Percentiles rank a stretch among this genome's conserved stretches.
phyloP scores from a whole-genome alignment of 2,888 invertebrate species.

The Galeopsomyia nigrocyanea region DNA sequence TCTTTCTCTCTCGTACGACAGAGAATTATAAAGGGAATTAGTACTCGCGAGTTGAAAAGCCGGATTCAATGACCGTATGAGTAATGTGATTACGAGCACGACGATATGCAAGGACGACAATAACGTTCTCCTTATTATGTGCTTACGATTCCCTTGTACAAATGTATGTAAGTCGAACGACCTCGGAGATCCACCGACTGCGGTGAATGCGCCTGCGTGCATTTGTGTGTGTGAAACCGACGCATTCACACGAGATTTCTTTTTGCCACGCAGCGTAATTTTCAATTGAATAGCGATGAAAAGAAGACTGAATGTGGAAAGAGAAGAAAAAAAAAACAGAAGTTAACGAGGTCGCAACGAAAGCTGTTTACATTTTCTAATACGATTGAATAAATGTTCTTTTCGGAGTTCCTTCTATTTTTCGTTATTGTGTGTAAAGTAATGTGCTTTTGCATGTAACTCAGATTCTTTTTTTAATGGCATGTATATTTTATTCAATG shows the following conservation, averaged over 20 bases:
- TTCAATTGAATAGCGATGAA: not conserved
- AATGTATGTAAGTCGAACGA: not conserved
- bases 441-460: no score
- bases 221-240: conserved; percentile 16
- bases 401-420: no score
- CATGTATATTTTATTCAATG: no score
- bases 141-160: conserved; percentile 11
- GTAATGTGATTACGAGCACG: conserved; percentile 17
- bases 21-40: no score
- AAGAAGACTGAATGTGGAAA: not conserved
- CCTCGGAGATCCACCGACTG: conserved; percentile 20
- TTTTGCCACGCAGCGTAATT: conserved; percentile 8
- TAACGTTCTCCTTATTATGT: conserved; percentile 16
- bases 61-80: conserved; percentile 22
- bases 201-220: conserved; percentile 5
- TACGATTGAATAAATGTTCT: no score
- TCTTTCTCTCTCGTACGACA: not conserved
- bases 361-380: no score
- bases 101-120: conserved; percentile 15
- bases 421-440: no score
- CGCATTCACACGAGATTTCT: conserved; percentile 6
- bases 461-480: no score
- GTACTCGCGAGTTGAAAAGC: not conserved
- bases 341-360: no score
- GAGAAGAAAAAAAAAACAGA: not conserved